phyloP scores from a whole-genome alignment of 1,140 invertebrate genomes.

The Coenobita brevimanus region DNA sequence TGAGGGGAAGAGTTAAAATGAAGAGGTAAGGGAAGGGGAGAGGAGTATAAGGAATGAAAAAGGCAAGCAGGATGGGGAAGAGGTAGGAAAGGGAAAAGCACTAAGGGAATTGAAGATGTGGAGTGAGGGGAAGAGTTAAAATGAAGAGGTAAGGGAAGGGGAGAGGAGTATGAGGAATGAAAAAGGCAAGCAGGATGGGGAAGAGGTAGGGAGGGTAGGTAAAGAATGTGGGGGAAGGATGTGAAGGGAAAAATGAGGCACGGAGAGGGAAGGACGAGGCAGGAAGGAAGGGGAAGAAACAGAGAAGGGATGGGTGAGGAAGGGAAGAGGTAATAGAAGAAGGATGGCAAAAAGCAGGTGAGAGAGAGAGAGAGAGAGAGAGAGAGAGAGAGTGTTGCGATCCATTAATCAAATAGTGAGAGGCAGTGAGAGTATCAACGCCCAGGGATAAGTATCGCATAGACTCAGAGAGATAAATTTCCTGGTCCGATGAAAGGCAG shows the following conservation, averaged over 20 bases:
- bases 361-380: not conserved
- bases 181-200: not conserved
- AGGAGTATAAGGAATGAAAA: too few relatives aligned
- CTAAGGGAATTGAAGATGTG: not conserved
- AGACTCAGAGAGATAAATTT: too few relatives aligned
- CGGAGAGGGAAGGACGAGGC: too few relatives aligned
- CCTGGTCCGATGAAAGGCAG: too few relatives aligned
- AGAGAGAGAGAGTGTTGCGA: not conserved
- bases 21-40: not conserved
- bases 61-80: too few relatives aligned
- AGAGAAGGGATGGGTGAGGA: not conserved
- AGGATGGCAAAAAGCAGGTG: not conserved
- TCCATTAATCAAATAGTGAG: not conserved
- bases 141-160: not conserved
- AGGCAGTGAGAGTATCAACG: too few relatives aligned
- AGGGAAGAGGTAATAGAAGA: not conserved
- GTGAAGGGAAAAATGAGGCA: too few relatives aligned
- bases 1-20: too few relatives aligned
- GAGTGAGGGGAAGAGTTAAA: not conserved
- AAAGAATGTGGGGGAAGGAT: not conserved
- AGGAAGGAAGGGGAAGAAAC: not conserved
- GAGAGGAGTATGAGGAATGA: not conserved
- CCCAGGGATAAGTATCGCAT: too few relatives aligned
- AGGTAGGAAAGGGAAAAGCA: too few relatives aligned
- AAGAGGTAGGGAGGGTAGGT: not conserved